phyloP scores from a whole-genome alignment of 2,888 invertebrate genomes.

The Synergus itoensis region DNA sequence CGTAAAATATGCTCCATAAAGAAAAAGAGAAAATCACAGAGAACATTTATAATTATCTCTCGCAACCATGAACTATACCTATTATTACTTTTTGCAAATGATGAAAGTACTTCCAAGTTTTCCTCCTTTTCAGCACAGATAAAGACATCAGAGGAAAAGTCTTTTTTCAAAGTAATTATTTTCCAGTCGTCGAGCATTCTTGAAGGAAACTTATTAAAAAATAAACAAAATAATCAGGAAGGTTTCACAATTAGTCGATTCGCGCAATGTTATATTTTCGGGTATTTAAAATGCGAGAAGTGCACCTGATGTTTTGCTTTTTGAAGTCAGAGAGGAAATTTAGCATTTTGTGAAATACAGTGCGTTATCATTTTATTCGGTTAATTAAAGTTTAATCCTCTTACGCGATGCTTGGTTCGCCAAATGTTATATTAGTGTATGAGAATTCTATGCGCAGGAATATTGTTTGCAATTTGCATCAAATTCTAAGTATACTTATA shows the following conservation, averaged over 20 bases:
- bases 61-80: background rate
- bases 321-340: background rate
- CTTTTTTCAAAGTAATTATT: background rate
- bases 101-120: background rate
- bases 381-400: conserved; percentile 29
- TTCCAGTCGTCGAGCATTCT: background rate
- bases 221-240: background rate
- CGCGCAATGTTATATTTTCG: background rate
- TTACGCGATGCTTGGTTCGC: background rate
- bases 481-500: background rate
- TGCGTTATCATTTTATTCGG: background rate
- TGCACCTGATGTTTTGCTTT: background rate
- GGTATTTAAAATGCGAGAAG: background rate
- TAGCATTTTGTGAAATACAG: background rate
- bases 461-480: conserved; percentile 31
- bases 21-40: background rate
- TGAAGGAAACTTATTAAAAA: background rate
- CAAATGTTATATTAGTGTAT: background rate
- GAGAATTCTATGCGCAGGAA: conserved; percentile 4
- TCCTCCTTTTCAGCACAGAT: background rate
- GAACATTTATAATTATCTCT: conserved; percentile 6
- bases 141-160: background rate
- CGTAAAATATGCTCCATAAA: background rate
- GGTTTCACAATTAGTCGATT: background rate
- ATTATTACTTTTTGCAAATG: background rate